These are phyloP conservation scores for Trialeurodes vaporariorum DNA, from an alignment of 1,140 invertebrate species.

Conservation along the genomic window DNA sequence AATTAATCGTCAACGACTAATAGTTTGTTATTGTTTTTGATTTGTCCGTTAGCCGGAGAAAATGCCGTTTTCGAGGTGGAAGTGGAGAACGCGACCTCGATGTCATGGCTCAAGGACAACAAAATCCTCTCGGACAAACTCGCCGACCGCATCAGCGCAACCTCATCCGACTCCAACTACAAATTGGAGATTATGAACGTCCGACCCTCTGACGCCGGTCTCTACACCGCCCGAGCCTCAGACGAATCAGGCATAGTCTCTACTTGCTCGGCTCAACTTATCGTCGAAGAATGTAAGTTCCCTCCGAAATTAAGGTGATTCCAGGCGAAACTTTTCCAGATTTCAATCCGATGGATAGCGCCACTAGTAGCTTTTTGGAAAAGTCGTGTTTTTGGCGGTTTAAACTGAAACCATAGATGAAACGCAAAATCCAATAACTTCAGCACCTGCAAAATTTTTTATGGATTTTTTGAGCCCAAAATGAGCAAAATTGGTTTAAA, in stretches of 20 bases:
- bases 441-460: no score
- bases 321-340: no score
- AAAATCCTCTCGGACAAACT: slow-evolving; percentile 62
- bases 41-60: slow-evolving; percentile 58
- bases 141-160: slow-evolving; percentile 57
- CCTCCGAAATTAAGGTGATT: no score
- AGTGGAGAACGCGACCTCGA: slow-evolving; percentile 44
- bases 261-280: slow-evolving; percentile 69
- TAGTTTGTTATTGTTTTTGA: slow-evolving; percentile 13
- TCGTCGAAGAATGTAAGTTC: slow-evolving; percentile 73
- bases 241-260: slow-evolving; percentile 60
- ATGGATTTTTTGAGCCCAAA: no score
- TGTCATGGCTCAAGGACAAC: slow-evolving; percentile 86
- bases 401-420: no score
- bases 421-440: no score
- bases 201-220: slow-evolving; percentile 66
- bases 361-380: no score
- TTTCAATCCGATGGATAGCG: no score
- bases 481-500: no score
- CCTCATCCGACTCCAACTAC: slow-evolving; percentile 42
- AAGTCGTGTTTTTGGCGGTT: no score
- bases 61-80: slow-evolving; percentile 72
- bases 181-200: slow-evolving; percentile 69
- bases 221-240: slow-evolving; percentile 82
- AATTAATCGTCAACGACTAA: no score